Percentiles rank a stretch among this genome's conserved stretches.
phyloP scores from a whole-genome alignment of 2,888 invertebrate genomes.

The Carcina quercana region DNA sequence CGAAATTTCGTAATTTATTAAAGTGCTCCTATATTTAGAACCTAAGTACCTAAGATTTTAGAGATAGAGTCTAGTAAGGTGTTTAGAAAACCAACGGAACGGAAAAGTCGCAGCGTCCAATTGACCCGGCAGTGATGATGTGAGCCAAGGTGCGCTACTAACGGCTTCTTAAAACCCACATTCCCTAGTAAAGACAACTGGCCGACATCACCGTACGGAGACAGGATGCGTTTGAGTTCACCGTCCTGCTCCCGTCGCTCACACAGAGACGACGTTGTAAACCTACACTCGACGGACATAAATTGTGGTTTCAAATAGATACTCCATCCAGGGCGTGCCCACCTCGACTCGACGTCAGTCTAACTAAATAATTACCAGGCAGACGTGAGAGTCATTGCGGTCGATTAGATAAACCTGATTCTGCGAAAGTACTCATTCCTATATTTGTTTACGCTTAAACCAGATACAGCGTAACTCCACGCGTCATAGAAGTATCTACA shows the following conservation, averaged over 20 bases:
- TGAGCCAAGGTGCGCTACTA: conserved; percentile 48
- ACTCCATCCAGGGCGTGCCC: conserved; percentile 23
- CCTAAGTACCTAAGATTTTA: too few relatives aligned
- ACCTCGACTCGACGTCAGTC: not conserved
- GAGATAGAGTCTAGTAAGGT: conserved; percentile 12
- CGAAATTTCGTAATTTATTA: conserved; percentile 38
- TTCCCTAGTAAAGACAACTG: conserved; percentile 60
- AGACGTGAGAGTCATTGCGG: not conserved
- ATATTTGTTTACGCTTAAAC: not conserved
- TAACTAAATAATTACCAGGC: not conserved
- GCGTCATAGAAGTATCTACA: conserved; percentile 12
- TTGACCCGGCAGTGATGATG: conserved; percentile 53
- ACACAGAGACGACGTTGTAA: conserved; percentile 34
- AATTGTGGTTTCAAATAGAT: conserved; percentile 52
- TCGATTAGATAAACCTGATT: not conserved
- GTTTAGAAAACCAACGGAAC: conserved; percentile 32
- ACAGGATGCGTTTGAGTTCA: conserved; percentile 64
- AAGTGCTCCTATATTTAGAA: conserved; percentile 19
- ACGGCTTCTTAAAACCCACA: conserved; percentile 64
- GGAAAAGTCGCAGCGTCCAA: conserved; percentile 37
- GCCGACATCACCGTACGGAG: conserved; percentile 53
- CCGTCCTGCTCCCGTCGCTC: conserved; percentile 46
- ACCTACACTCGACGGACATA: conserved; percentile 48
- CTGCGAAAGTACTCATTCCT: not conserved
- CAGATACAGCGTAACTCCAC: not conserved